These are phyloP conservation scores for Typhlichthys eigenmanni DNA, from an alignment of 2,797 vertebrate genomes.

Conservation along the genomic window DNA sequence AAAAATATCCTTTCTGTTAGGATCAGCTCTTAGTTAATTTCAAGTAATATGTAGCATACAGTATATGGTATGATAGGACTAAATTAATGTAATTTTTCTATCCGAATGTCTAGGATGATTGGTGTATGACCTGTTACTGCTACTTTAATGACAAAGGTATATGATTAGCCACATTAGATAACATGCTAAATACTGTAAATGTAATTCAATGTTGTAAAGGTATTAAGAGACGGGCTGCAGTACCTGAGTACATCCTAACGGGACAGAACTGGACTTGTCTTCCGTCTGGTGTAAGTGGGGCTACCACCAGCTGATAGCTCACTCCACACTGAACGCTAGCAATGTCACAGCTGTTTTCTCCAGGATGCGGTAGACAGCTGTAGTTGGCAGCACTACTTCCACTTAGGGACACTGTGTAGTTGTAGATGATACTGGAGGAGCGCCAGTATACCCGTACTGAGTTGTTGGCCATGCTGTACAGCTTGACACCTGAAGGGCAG, in stretches of 20 bases:
- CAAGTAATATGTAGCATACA: too few relatives aligned
- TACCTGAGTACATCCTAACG: constrained; percentile 89
- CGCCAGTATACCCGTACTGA: constrained; percentile 85
- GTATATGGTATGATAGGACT: too few relatives aligned
- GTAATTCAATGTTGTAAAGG: too few relatives aligned
- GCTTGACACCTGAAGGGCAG: constrained; percentile 87
- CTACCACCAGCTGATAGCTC: constrained; percentile 79
- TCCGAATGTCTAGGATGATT: background rate
- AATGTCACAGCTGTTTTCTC: constrained; percentile 82
- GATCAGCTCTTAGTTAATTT: too few relatives aligned
- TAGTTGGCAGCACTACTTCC: constrained; percentile 79
- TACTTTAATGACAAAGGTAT: too few relatives aligned
- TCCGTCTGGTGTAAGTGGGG: constrained; percentile 78
- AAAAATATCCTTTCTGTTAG: too few relatives aligned
- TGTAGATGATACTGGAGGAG: constrained; percentile 60
- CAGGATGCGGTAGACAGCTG: constrained; percentile 73
- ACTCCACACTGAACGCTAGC: constrained; percentile 79
- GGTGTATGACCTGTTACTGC: too few relatives aligned
- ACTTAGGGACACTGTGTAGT: constrained; percentile 73
- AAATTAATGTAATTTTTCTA: too few relatives aligned
- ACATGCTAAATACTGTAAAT: too few relatives aligned
- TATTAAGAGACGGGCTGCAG: constrained; percentile 1
- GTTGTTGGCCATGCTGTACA: constrained; percentile 78
- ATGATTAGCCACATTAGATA: too few relatives aligned
- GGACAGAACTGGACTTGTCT: constrained; percentile 82